Percentiles rank a stretch among this genome's conserved stretches.
Conservation (phyloP, 2,113 vertebrate species). For the Abramis brama region DNA sequence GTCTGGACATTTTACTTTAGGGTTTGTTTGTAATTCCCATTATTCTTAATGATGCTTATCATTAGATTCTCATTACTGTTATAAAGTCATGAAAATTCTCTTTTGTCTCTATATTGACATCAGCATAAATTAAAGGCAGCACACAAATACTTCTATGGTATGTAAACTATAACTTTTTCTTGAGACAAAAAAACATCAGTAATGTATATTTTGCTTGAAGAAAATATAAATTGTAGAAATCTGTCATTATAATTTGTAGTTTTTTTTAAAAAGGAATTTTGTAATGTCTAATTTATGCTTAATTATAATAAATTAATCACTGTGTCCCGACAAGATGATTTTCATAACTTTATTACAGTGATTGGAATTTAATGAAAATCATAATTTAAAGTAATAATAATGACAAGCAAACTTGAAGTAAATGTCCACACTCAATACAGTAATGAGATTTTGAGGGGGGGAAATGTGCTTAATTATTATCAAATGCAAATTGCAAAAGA, state of each 20-base stretch:
- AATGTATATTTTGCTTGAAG: background rate
- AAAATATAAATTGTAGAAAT: background rate
- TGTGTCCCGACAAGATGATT: background rate
- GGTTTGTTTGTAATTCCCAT: background rate
- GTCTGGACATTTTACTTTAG: slow-evolving; percentile 15
- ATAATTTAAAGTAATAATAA: background rate
- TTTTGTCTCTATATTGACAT: background rate
- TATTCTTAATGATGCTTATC: background rate
- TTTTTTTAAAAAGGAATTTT: too few relatives aligned
- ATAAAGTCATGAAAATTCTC: background rate
- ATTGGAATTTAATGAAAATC: background rate
- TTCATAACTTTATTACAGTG: background rate
- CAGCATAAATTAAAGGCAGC: background rate
- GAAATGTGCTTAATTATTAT: background rate
- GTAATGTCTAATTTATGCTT: background rate
- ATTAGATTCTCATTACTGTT: slow-evolving; percentile 23
- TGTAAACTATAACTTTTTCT: too few relatives aligned
- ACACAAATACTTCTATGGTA: background rate
- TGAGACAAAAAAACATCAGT: too few relatives aligned
- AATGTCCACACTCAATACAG: background rate
- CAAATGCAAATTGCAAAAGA: background rate
- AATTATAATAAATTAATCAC: background rate
- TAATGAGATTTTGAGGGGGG: background rate
- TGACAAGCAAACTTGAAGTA: background rate
- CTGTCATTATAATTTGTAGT: background rate